phyloP scores from a whole-genome alignment of 2,797 vertebrate species.

The Epinephelus malabaricus region DNA sequence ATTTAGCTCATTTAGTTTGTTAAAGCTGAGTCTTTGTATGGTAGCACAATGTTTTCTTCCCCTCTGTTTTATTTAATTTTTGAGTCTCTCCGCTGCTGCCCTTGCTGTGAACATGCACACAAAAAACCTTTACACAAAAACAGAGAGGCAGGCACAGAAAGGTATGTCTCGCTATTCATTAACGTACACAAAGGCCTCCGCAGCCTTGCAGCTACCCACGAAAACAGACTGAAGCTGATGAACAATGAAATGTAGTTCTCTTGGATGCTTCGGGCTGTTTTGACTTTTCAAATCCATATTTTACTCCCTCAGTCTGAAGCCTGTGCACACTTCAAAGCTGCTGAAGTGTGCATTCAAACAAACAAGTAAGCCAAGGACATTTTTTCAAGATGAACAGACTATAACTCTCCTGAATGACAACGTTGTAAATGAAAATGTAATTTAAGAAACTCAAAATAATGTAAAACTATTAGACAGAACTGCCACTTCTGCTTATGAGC shows the following conservation, averaged over 20 bases:
- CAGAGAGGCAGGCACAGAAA: conserved; percentile 34
- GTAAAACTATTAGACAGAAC: background rate
- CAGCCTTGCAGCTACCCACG: conserved; percentile 45
- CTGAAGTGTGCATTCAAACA: conserved; percentile 51
- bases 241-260: conserved; percentile 45
- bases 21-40: conserved; percentile 43
- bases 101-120: conserved; percentile 6
- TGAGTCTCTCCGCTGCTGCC: conserved; percentile 2
- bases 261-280: conserved; percentile 40
- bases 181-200: conserved; percentile 39
- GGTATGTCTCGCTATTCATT: conserved; percentile 46
- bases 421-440: background rate
- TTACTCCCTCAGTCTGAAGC: conserved; percentile 39
- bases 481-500: background rate
- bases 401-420: background rate
- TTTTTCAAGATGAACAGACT: conserved; percentile 11
- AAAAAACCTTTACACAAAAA: conserved; percentile 15
- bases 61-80: conserved; percentile 54
- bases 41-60: conserved; percentile 4
- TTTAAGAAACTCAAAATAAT: conserved; percentile 6
- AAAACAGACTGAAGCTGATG: conserved; percentile 44
- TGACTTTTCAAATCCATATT: conserved; percentile 61
- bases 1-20: conserved; percentile 67
- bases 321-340: conserved; percentile 47
- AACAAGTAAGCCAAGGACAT: background rate